Conservation (phyloP, 2,797 vertebrate genomes). For the Clarias laeviceps region DNA sequence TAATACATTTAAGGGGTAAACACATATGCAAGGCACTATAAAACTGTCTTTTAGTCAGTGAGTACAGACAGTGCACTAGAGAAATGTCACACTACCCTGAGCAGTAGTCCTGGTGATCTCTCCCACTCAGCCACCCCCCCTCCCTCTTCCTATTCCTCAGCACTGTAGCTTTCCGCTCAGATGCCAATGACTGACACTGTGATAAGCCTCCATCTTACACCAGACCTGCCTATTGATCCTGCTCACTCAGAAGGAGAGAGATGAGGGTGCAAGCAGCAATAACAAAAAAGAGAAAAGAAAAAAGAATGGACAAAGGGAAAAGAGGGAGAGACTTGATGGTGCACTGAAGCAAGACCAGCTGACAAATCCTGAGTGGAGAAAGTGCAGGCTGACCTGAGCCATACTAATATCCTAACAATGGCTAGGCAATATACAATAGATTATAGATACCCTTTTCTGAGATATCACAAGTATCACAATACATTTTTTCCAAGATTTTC, state of each 20-base stretch:
- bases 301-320: neutral
- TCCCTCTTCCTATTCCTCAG: neutral
- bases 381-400: constrained; percentile 13
- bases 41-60: neutral
- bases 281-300: neutral
- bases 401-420: neutral
- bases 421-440: neutral
- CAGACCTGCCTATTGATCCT: constrained; percentile 67
- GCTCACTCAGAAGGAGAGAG: constrained; percentile 51
- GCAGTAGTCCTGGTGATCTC: constrained; percentile 20
- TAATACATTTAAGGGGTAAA: neutral
- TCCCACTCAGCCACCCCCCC: neutral
- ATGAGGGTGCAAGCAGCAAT: constrained; percentile 10
- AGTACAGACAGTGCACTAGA: constrained; percentile 18
- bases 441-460: neutral
- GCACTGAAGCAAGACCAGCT: constrained; percentile 27
- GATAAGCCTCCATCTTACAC: constrained; percentile 69
- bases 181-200: constrained; percentile 65
- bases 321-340: neutral
- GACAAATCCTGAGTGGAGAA: constrained; percentile 29
- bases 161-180: constrained; percentile 55
- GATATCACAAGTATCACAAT: neutral
- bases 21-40: neutral
- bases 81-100: constrained; percentile 35
- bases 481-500: neutral